Conservation (phyloP, 2,888 invertebrate species). For the Ornithoptera priamus region DNA sequence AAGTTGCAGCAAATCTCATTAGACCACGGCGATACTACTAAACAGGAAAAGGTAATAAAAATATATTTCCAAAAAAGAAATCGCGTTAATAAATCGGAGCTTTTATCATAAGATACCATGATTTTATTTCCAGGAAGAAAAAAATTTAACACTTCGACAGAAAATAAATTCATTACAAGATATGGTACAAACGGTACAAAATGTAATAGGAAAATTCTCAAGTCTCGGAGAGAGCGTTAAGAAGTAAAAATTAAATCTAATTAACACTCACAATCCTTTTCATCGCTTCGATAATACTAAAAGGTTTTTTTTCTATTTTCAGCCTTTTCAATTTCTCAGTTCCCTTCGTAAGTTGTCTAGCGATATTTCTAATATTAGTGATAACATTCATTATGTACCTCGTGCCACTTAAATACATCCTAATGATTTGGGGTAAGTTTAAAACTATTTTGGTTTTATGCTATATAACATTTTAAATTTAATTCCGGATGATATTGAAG, state of each 20-base stretch:
- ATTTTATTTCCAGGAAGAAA: slow-evolving; percentile 85
- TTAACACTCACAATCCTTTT: slow-evolving; percentile 24
- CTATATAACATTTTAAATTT: not conserved
- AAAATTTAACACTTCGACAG: slow-evolving; percentile 93
- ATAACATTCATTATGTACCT: slow-evolving; percentile 89
- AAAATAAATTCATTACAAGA: slow-evolving; percentile 95
- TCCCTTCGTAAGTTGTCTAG: slow-evolving; percentile 94
- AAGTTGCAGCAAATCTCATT: slow-evolving; percentile 19
- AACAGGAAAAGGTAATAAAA: slow-evolving; percentile 31
- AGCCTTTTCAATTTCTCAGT: slow-evolving; percentile 97
- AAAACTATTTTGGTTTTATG: not conserved
- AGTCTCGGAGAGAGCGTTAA: slow-evolving; percentile 94
- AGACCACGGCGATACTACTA: slow-evolving; percentile 20
- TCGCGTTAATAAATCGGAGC: no score
- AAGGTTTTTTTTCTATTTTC: slow-evolving; percentile 50
- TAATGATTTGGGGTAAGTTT: slow-evolving; percentile 91
- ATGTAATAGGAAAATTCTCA: slow-evolving; percentile 93
- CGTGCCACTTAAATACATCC: slow-evolving; percentile 91
- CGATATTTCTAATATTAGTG: slow-evolving; percentile 86
- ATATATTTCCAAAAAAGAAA: no score
- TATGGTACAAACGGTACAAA: slow-evolving; percentile 96
- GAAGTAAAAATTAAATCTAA: slow-evolving; percentile 83
- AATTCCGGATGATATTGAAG: not conserved
- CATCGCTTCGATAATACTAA: slow-evolving; percentile 10
- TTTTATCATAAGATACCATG: not conserved